Evolutionary conservation across 2,797 vertebrate species (phyloP).

Genomic region (Sparidentex hasta): DNA sequence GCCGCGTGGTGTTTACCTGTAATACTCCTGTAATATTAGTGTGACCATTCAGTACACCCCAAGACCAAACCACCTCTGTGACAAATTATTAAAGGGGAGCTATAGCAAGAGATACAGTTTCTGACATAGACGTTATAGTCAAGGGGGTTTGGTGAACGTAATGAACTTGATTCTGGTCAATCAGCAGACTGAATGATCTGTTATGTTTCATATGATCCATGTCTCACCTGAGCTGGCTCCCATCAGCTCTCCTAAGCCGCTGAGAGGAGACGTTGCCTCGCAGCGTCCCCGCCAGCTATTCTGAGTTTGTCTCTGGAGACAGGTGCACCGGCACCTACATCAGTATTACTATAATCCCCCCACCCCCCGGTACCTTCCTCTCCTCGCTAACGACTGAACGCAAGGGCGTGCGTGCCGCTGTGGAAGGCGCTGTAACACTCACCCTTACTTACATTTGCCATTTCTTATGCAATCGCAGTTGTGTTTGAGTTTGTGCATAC

Average conservation of each 20-base stretch:
- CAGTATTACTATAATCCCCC: conserved; percentile 45
- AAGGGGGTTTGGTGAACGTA: neutral
- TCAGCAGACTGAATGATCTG: neutral
- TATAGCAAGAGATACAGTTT: too few relatives aligned
- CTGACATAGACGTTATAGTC: too few relatives aligned
- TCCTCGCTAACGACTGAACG: conserved; percentile 39
- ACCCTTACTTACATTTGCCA: conserved; percentile 22
- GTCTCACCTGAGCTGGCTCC: conserved; percentile 34
- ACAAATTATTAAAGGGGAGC: too few relatives aligned
- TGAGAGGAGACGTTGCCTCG: conserved; percentile 30
- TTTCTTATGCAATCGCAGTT: conserved; percentile 44
- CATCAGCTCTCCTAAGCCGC: neutral
- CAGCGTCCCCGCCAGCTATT: conserved; percentile 50
- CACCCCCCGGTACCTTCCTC: conserved; percentile 40
- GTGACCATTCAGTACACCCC: too few relatives aligned
- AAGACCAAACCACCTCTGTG: too few relatives aligned
- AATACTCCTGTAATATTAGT: too few relatives aligned
- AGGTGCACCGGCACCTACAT: conserved; percentile 48
- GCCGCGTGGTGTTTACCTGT: too few relatives aligned
- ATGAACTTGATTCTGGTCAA: conserved; percentile 11
- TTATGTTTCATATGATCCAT: conserved; percentile 6
- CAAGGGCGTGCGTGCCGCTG: conserved; percentile 21
- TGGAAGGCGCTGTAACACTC: conserved; percentile 31
- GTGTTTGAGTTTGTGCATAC: conserved; percentile 29
- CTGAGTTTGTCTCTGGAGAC: conserved; percentile 49